A percentile compares a stretch with the other conserved stretches of the same genome.
phyloP scores from a whole-genome alignment of 2,113 vertebrate species.

The Centropus unirufus region DNA sequence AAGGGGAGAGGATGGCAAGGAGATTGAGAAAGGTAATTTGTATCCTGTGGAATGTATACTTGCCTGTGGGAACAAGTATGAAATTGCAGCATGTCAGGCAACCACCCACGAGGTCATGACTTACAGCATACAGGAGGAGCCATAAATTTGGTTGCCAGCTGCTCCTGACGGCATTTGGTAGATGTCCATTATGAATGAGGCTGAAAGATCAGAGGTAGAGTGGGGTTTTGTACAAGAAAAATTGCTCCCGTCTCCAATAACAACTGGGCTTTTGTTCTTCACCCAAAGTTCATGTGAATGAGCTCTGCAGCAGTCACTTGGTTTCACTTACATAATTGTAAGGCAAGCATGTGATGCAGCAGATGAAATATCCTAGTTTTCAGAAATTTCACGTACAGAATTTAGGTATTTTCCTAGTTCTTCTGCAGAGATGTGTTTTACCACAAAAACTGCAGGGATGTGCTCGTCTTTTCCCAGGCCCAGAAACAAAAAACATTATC shows the following conservation, averaged over 20 bases:
- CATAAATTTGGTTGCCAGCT: neutral
- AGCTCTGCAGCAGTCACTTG: neutral
- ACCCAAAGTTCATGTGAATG: neutral
- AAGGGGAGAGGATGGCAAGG: neutral
- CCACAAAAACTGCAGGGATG: neutral
- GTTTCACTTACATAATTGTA: neutral
- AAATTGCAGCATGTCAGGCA: neutral
- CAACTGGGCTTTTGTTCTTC: neutral
- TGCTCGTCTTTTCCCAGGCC: neutral
- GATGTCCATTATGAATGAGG: neutral
- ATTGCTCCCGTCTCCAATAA: accelerated
- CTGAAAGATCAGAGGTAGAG: neutral
- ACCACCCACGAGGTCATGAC: neutral
- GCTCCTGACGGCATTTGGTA: neutral
- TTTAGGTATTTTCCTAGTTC: neutral
- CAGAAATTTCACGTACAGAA: neutral
- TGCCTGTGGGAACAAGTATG: neutral
- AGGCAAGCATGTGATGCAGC: neutral
- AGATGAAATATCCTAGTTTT: neutral
- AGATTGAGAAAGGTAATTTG: neutral
- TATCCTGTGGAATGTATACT: neutral
- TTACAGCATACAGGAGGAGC: neutral
- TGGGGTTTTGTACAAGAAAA: neutral
- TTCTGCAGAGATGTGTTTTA: neutral
- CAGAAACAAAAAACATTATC: neutral